A percentile compares a stretch with the other conserved stretches of the same genome.
phyloP scores from a whole-genome alignment of 2,113 vertebrate genomes.

The Marmota monax region DNA sequence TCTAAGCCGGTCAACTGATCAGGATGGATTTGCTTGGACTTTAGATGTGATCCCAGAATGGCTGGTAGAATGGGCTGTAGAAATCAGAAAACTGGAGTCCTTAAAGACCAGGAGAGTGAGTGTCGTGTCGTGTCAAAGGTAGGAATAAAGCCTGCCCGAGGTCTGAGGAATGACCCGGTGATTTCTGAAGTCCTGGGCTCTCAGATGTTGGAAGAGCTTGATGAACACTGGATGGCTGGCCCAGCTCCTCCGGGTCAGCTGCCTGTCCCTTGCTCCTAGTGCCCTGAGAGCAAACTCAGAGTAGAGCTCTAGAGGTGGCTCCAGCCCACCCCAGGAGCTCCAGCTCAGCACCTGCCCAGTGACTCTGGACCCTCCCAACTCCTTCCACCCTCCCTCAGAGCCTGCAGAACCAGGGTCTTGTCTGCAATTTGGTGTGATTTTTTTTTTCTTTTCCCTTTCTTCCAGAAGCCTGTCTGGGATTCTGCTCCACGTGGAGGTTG shows the following conservation, averaged over 20 bases:
- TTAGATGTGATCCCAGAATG: not conserved
- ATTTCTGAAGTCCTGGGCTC: not conserved
- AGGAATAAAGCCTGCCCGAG: not conserved
- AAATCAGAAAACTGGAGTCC: not conserved
- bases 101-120: not conserved
- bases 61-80: not conserved
- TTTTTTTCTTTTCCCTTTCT: not conserved
- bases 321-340: not conserved
- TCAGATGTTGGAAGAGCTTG: not conserved
- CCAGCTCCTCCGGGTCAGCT: not conserved
- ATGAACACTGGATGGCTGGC: rapidly evolving
- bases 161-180: not conserved
- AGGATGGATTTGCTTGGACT: not conserved
- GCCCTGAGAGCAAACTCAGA: too few species aligned
- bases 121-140: not conserved
- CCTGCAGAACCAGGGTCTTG: not conserved
- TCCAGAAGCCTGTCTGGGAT: conserved; percentile 32
- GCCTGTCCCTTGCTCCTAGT: rapidly evolving
- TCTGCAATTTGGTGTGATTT: conserved; percentile 32
- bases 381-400: not conserved
- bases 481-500: not conserved
- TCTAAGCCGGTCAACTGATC: not conserved
- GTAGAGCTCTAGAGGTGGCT: not conserved
- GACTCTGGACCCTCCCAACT: too few species aligned
- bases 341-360: not conserved